phyloP scores from a whole-genome alignment of 2,797 vertebrate species.

The Alectoris magna region DNA sequence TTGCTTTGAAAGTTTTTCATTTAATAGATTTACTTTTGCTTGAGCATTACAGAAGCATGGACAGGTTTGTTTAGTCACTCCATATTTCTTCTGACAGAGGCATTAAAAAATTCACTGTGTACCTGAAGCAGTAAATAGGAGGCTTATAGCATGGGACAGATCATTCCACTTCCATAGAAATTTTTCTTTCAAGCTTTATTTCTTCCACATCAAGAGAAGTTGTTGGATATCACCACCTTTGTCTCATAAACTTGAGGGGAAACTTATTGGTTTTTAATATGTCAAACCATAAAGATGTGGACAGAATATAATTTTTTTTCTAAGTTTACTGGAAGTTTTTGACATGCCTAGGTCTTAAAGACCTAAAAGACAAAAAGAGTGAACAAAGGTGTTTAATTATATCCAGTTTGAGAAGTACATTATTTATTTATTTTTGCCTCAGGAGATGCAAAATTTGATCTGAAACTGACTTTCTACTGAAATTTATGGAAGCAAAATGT shows the following conservation, averaged over 20 bases:
- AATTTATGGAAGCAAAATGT: not conserved
- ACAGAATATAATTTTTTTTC: not conserved
- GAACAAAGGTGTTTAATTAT: not conserved
- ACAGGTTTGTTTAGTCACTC: not conserved
- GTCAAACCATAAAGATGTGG: not conserved
- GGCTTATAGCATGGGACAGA: not conserved
- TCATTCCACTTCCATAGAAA: not conserved
- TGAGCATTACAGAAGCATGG: not conserved
- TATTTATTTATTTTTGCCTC: not conserved
- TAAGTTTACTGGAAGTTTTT: not conserved
- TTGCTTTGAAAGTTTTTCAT: not conserved
- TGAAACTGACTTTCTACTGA: not conserved
- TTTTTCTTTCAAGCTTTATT: not conserved
- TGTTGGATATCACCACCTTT: not conserved
- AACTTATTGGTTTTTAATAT: not conserved
- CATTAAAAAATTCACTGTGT: not conserved
- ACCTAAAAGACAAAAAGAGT: not conserved
- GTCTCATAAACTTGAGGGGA: not conserved
- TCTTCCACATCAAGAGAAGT: not conserved
- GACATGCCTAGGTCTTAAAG: not conserved
- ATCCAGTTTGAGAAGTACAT: not conserved
- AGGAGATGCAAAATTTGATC: not conserved
- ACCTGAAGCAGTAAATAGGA: not conserved
- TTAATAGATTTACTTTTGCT: not conserved
- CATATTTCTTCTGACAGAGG: not conserved